These are phyloP conservation scores for Proctacanthus coquilletti DNA, from an alignment of 1,140 invertebrate genomes.

Conservation along the genomic window DNA sequence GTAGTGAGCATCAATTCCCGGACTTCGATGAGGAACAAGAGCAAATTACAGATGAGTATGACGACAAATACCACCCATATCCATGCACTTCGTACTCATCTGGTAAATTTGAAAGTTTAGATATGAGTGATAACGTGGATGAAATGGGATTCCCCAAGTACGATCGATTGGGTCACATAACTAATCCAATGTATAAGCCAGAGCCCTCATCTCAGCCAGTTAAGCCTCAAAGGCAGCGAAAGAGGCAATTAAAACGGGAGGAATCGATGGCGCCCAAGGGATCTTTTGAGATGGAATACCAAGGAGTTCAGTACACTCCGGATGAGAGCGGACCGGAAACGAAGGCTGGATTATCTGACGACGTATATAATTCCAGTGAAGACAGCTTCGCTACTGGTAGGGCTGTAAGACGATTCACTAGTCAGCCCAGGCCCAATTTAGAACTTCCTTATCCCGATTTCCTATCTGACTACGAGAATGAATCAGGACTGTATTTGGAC, in stretches of 20 bases:
- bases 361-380: conserved; percentile 26
- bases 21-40: conserved; percentile 32
- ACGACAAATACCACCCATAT: conserved; percentile 14
- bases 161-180: conserved; percentile 36
- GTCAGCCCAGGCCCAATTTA: conserved; percentile 2
- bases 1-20: conserved; percentile 22
- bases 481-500: conserved; percentile 5
- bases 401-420: conserved; percentile 12
- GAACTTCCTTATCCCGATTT: conserved; percentile 27
- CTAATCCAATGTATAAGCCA: conserved; percentile 25
- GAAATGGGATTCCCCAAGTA: conserved; percentile 44
- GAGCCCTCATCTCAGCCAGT: conserved; percentile 14
- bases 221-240: conserved; percentile 27
- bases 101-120: conserved; percentile 38
- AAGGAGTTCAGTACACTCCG: conserved; percentile 12
- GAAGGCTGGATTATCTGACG: conserved; percentile 22
- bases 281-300: not conserved
- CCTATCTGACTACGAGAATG: conserved; percentile 25
- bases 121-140: conserved; percentile 41
- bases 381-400: conserved; percentile 18
- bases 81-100: conserved; percentile 17
- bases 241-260: conserved; percentile 22
- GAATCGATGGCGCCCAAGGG: conserved; percentile 16
- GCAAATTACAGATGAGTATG: conserved; percentile 26
- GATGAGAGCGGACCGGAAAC: conserved; percentile 25